Evolutionary conservation across 2,888 invertebrate species (phyloP).

Genomic region (Sturmia bella): DNA sequence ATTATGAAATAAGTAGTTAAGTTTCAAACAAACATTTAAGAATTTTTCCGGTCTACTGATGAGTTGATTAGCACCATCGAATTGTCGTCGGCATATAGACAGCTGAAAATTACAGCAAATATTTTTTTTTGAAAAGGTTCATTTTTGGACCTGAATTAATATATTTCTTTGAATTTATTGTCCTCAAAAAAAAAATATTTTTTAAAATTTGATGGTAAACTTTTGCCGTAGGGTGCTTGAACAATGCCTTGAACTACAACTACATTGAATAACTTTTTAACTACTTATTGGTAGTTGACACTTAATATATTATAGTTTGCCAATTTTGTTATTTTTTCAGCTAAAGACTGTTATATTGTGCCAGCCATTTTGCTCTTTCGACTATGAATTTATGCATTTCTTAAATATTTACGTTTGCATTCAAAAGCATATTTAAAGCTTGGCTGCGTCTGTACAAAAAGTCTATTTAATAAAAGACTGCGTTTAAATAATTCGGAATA

Average conservation of each 20-base stretch:
- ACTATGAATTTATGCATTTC: neutral
- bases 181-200: too few relatives aligned
- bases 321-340: slow-evolving; percentile 14
- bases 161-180: too few relatives aligned
- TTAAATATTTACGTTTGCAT: slow-evolving; percentile 26
- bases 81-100: too few relatives aligned
- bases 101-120: too few relatives aligned
- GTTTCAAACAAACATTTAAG: too few relatives aligned
- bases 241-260: neutral
- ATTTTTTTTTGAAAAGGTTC: too few relatives aligned
- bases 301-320: slow-evolving; percentile 34
- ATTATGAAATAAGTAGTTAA: too few relatives aligned
- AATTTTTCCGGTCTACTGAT: too few relatives aligned
- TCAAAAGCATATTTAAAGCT: slow-evolving; percentile 52
- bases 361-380: neutral
- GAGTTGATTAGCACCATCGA: too few relatives aligned
- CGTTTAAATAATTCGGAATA: neutral
- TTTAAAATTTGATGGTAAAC: too few relatives aligned
- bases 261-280: neutral
- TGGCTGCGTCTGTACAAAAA: slow-evolving; percentile 43
- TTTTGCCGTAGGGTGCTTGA: neutral
- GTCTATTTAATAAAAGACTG: slow-evolving; percentile 39
- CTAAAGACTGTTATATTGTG: neutral
- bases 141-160: too few relatives aligned
- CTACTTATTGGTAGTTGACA: slow-evolving; percentile 41